Conservation (phyloP, 2,797 vertebrate species). For the Podargus strigoides region DNA sequence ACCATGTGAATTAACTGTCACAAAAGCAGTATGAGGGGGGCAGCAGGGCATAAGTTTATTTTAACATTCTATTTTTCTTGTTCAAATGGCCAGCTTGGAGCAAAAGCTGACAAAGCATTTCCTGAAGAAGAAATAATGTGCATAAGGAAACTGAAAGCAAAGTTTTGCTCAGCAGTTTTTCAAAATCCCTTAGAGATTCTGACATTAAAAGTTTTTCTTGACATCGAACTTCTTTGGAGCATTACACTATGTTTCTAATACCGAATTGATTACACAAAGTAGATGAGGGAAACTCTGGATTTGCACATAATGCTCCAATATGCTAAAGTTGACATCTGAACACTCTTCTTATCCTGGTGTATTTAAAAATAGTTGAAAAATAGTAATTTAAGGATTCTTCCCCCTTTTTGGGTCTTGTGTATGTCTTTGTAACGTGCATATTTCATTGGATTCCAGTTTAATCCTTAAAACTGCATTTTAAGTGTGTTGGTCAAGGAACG, state of each 20-base stretch:
- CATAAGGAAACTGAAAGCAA: not conserved
- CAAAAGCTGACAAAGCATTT: not conserved
- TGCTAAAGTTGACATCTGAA: not conserved
- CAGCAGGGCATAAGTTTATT: not conserved
- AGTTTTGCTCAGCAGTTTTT: not conserved
- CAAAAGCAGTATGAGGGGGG: accelerated
- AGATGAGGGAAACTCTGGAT: not conserved
- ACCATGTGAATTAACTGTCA: not conserved
- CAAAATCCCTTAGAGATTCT: not conserved
- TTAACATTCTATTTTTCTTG: not conserved
- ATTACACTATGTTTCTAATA: not conserved
- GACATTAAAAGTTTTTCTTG: not conserved
- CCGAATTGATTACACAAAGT: not conserved
- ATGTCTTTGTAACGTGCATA: not conserved
- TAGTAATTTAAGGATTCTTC: not conserved
- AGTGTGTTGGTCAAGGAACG: not conserved
- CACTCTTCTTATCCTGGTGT: not conserved
- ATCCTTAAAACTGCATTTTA: not conserved
- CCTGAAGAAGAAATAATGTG: not conserved
- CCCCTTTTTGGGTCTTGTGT: not conserved
- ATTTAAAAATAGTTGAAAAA: not conserved
- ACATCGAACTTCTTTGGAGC: not conserved
- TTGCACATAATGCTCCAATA: not conserved
- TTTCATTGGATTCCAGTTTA: not conserved
- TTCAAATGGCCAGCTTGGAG: not conserved